These are phyloP conservation scores for Pluvianellus socialis DNA, from an alignment of 2,113 vertebrate species.

Conservation along the genomic window DNA sequence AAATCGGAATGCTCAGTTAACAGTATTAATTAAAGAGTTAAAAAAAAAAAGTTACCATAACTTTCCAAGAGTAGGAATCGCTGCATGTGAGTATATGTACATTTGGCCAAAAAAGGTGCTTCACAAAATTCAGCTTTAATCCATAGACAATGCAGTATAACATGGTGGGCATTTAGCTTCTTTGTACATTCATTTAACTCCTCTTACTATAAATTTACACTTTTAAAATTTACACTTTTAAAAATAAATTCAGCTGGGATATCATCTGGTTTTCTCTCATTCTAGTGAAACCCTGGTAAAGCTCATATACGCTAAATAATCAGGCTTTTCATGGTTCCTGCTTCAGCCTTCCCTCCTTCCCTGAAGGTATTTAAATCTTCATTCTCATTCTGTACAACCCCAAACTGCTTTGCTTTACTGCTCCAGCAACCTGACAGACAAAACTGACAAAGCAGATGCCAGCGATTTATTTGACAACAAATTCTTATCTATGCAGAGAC, in stretches of 20 bases:
- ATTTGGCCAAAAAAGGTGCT: neutral
- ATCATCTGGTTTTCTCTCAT: neutral
- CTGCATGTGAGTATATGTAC: neutral
- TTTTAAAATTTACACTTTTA: neutral
- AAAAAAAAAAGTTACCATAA: neutral
- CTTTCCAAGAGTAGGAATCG: neutral
- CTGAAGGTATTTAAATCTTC: neutral
- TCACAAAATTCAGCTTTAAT: neutral
- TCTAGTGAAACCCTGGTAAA: neutral
- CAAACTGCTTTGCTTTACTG: neutral
- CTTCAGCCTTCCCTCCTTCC: neutral
- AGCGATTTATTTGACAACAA: neutral
- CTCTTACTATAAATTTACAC: neutral
- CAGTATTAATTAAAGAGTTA: neutral
- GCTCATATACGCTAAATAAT: neutral
- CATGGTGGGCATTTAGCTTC: neutral
- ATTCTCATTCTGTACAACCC: neutral
- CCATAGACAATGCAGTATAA: neutral
- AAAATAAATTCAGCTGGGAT: neutral
- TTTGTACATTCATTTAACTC: neutral
- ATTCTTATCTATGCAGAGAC: neutral
- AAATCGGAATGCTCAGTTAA: neutral
- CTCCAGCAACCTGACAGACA: neutral
- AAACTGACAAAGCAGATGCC: neutral
- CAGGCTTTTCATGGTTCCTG: neutral